Evolutionary conservation across 2,797 vertebrate species (phyloP), one percentile per base, ranked within the genome.

Genomic region (Sorex maritimensis): DNA sequence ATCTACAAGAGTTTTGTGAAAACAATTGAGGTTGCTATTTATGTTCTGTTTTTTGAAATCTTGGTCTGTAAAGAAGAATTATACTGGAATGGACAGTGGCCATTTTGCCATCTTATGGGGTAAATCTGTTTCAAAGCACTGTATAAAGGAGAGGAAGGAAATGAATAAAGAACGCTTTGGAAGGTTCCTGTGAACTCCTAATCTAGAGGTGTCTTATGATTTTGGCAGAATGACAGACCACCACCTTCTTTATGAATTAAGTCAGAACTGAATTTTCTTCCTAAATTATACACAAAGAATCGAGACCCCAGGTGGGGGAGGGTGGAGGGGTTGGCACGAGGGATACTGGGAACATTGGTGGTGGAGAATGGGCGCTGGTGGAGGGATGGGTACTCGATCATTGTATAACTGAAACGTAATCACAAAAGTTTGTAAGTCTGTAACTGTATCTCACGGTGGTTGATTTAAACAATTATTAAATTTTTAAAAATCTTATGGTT

Each of bases 61-160:
- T 67, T 63, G 21, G 5, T 91, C 38, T 72, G 8, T 84, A 75
- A 91, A 84, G 13, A 86, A 26, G 9, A 68, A 49, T 34, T 71
- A 34, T 41, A 14, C 38, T 73, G 11, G 38, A 79, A 92, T 74
- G 91, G 24, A 82, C 1, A 19, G 46, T 78, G 23, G 5, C 1
- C 12, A 1, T 24, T 41, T 81, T 81, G 1, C 30, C 41, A 81
- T 73, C 10, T 19, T 1, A 44, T 21, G 5, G 61, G 17, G 4
- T 5, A 13, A 81, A 65, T 30, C n/a, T 86, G 17, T 55, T 90
- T 81, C 63, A 90, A 90, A 86, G 23, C 21, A 87, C 9, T 79
- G 72, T 87, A n/a, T 41, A 85, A 84, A 8, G 21, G 4, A 52
- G 28, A 90, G 55, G 15, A 75, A 49, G 63, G 72, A 34, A 19